Evolutionary conservation across 1,140 invertebrate species (phyloP).

Genomic region (Adelges cooleyi): DNA sequence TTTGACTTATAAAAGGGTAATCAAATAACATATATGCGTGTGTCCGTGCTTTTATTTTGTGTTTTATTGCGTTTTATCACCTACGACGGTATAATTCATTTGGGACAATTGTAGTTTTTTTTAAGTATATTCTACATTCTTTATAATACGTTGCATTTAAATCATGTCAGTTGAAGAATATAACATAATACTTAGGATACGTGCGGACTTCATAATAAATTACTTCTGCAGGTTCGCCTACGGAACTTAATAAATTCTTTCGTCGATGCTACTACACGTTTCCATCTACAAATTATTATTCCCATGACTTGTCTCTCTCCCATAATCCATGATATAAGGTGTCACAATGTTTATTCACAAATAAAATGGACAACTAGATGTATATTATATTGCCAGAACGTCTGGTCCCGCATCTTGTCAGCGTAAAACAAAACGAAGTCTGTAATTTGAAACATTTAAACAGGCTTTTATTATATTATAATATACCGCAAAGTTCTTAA

Average conservation of each 20-base stretch:
- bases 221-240: not conserved
- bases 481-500: too few species aligned
- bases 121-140: constrained; percentile 10
- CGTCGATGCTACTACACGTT: constrained; percentile 12
- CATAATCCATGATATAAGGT: too few species aligned
- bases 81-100: not conserved
- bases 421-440: too few species aligned
- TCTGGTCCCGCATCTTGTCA: too few species aligned
- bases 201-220: constrained; percentile 13
- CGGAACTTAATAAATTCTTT: constrained; percentile 22
- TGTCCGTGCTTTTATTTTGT: too few species aligned
- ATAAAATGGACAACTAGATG: too few species aligned
- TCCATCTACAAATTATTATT: not conserved
- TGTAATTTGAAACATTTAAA: too few species aligned
- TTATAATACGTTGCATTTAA: not conserved
- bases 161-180: constrained; percentile 2
- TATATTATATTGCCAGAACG: too few species aligned
- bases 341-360: too few species aligned
- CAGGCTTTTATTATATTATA: too few species aligned
- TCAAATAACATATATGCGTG: too few species aligned
- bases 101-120: constrained; percentile 1
- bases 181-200: not conserved
- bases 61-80: not conserved
- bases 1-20: too few species aligned
- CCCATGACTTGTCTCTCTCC: not conserved